phyloP scores from a whole-genome alignment of 1,140 invertebrate genomes.

The Andricus grossulariae region DNA sequence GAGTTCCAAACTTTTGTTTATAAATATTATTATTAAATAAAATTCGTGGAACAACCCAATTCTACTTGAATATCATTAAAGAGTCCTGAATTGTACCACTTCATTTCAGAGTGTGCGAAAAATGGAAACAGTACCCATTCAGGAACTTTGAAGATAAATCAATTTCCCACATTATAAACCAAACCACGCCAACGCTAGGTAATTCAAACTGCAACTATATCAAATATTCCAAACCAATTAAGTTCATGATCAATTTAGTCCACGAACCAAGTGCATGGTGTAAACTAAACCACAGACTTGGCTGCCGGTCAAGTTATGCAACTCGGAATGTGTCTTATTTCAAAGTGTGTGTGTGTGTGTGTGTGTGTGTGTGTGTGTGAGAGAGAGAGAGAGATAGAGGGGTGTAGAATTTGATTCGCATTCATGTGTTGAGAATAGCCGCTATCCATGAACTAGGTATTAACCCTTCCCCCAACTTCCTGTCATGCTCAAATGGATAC shows the following conservation, averaged over 20 bases:
- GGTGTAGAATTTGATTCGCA: conserved; percentile 8
- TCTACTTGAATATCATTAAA: too few relatives aligned
- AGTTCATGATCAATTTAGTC: conserved; percentile 31
- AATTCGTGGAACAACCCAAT: too few relatives aligned
- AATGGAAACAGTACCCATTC: background rate
- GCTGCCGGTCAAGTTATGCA: conserved; percentile 23
- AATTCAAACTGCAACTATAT: conserved; percentile 27
- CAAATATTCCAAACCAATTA: conserved; percentile 31
- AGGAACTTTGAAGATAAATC: conserved; percentile 24
- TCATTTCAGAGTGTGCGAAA: too few relatives aligned
- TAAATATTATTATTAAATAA: too few relatives aligned
- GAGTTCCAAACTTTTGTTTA: too few relatives aligned
- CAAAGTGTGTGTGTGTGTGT: background rate
- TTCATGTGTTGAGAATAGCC: conserved; percentile 9
- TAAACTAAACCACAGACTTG: conserved; percentile 26
- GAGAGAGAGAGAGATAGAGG: background rate
- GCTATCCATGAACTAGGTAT: background rate
- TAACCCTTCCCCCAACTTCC: background rate
- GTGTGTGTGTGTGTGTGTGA: background rate
- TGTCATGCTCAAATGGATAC: background rate
- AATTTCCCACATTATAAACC: conserved; percentile 19
- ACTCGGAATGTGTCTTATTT: conserved; percentile 28
- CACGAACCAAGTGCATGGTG: conserved; percentile 21
- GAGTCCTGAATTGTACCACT: too few relatives aligned
- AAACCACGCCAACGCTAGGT: conserved; percentile 11